A percentile compares a stretch with the other conserved stretches of the same genome.
Evolutionary conservation across 2,113 vertebrate genomes (phyloP).

Genomic region (Prunella fulvescens): DNA sequence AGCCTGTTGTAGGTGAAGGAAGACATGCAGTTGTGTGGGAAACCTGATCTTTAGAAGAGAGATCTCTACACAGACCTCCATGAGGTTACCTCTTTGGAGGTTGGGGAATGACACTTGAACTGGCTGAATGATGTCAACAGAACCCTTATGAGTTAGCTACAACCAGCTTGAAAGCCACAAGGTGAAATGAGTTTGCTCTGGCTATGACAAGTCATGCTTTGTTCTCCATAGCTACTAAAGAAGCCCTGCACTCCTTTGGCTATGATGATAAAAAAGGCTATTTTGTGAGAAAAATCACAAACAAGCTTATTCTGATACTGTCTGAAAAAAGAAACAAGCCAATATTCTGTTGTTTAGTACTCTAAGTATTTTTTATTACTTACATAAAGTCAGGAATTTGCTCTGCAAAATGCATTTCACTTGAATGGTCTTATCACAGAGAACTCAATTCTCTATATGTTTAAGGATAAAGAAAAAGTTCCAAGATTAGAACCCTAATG

Average conservation of each 20-base stretch:
- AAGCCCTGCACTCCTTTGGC: background rate
- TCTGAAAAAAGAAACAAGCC: background rate
- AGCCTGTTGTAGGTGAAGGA: background rate
- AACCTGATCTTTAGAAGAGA: background rate
- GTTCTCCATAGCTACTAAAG: background rate
- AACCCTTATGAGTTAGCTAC: background rate
- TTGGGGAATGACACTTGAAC: background rate
- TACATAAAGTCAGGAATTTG: background rate
- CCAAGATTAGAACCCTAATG: background rate
- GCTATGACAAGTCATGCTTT: background rate
- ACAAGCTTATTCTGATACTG: background rate
- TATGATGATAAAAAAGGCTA: background rate
- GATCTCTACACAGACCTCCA: background rate
- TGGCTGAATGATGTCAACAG: background rate
- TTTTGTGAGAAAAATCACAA: background rate
- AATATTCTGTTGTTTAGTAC: background rate
- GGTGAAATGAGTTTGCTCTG: background rate
- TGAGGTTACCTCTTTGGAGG: background rate
- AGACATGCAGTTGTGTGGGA: background rate
- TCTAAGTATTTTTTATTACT: background rate
- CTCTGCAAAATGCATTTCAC: background rate
- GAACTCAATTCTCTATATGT: background rate
- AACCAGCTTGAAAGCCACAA: background rate
- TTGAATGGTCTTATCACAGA: background rate
- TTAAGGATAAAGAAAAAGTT: background rate